phyloP scores from a whole-genome alignment of 2,888 invertebrate species.

The Thymelicus acteon region DNA sequence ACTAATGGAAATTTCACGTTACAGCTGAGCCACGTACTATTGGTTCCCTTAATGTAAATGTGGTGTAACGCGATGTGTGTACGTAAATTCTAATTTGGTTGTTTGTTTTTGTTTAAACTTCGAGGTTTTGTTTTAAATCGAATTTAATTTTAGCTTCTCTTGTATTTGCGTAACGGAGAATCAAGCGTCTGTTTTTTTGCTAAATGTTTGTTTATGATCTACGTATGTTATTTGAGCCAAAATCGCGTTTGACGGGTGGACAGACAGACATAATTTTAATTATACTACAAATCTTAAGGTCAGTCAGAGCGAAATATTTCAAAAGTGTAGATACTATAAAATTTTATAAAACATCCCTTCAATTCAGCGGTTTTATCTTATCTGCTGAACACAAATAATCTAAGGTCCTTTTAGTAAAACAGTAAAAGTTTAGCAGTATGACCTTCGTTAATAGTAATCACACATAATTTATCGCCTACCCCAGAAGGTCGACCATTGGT shows the following conservation, averaged over 20 bases:
- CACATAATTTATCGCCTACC: constrained; percentile 62
- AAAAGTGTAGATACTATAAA: too few species aligned
- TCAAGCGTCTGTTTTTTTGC: too few species aligned
- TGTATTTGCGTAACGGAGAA: too few species aligned
- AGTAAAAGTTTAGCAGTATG: constrained; percentile 57
- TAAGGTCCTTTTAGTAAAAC: constrained; percentile 48
- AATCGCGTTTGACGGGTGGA: too few species aligned
- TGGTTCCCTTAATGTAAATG: constrained; percentile 68
- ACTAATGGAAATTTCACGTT: constrained; percentile 71
- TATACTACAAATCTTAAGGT: too few species aligned
- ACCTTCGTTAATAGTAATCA: constrained; percentile 64
- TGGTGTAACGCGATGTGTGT: constrained; percentile 54
- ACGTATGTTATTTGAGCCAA: too few species aligned
- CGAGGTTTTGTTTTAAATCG: constrained; percentile 42
- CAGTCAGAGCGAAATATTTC: too few species aligned
- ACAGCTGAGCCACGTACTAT: constrained; percentile 54
- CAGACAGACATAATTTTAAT: too few species aligned
- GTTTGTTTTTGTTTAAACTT: constrained; percentile 46
- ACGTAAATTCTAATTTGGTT: constrained; percentile 47
- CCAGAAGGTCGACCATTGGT: constrained; percentile 57
- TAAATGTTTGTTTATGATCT: too few species aligned
- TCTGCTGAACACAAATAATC: constrained; percentile 46
- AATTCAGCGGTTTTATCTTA: not conserved
- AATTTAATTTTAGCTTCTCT: not conserved
- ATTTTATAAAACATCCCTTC: too few species aligned